Evolutionary conservation across 2,888 invertebrate species (phyloP).

Genomic region (Mesorhabditis sp.): DNA sequence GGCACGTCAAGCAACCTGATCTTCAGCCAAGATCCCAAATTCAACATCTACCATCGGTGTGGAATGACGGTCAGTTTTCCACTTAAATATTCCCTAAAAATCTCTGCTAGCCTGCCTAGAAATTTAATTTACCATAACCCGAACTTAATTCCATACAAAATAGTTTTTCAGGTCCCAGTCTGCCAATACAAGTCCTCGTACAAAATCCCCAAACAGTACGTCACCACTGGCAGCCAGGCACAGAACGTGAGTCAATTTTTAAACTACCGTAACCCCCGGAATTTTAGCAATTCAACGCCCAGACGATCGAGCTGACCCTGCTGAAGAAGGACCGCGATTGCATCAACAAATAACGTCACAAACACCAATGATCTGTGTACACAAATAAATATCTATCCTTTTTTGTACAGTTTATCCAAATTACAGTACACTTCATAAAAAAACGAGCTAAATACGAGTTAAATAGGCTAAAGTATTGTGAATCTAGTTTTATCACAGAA

Average conservation of each 20-base stretch:
- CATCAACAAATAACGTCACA: neutral
- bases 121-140: too few species aligned
- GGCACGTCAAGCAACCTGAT: constrained; percentile 2
- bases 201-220: neutral
- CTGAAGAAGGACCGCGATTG: constrained; percentile 6
- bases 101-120: too few species aligned
- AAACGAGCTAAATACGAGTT: too few species aligned
- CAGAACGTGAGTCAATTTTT: neutral
- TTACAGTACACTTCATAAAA: too few species aligned
- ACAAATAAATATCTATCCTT: neutral
- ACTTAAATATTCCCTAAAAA: too few species aligned
- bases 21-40: neutral
- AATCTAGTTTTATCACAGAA: too few species aligned
- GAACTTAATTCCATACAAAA: too few species aligned
- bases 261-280: neutral
- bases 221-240: neutral
- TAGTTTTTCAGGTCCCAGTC: neutral
- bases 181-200: constrained; percentile 1
- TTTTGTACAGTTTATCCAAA: too few species aligned
- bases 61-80: neutral
- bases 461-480: too few species aligned
- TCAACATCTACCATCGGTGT: constrained; percentile 4
- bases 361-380: neutral
- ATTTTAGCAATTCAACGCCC: constrained; percentile 1
- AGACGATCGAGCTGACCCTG: neutral